These are phyloP conservation scores for Callospermophilus lateralis DNA, from an alignment of 2,113 vertebrate species.

Conservation along the genomic window DNA sequence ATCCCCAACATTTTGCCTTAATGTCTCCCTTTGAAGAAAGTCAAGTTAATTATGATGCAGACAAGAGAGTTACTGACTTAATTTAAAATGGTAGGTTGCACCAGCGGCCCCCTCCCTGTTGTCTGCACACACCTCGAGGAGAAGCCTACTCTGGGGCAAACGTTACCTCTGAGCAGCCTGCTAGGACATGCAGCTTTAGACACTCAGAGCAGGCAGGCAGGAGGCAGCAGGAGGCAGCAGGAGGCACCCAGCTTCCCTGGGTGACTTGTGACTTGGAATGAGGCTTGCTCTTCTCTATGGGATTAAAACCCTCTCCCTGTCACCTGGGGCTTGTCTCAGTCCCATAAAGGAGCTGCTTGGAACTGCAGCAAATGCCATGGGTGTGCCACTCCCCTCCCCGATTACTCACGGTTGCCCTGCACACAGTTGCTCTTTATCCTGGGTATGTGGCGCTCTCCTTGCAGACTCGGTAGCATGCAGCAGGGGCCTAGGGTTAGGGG, in stretches of 20 bases:
- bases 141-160: neutral
- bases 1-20: constrained; percentile 65
- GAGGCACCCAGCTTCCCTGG: neutral
- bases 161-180: neutral
- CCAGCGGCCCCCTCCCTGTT: neutral
- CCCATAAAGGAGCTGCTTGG: neutral
- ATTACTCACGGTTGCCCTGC: neutral
- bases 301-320: neutral
- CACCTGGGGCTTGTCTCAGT: neutral
- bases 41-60: constrained; percentile 80
- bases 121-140: neutral
- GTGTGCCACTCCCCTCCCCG: neutral
- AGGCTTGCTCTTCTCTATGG: neutral
- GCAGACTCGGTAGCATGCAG: neutral
- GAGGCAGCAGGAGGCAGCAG: neutral
- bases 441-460: neutral
- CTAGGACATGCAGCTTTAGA: accelerated
- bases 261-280: neutral
- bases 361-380: accelerated
- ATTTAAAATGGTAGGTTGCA: constrained; percentile 74
- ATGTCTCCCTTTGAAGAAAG: constrained; percentile 74
- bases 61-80: constrained; percentile 81
- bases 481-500: accelerated
- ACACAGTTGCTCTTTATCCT: neutral
- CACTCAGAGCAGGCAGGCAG: neutral